Percentiles rank a stretch among this genome's conserved stretches.
Conservation (phyloP, 2,113 vertebrate species). For the Acanthisitta chloris region DNA sequence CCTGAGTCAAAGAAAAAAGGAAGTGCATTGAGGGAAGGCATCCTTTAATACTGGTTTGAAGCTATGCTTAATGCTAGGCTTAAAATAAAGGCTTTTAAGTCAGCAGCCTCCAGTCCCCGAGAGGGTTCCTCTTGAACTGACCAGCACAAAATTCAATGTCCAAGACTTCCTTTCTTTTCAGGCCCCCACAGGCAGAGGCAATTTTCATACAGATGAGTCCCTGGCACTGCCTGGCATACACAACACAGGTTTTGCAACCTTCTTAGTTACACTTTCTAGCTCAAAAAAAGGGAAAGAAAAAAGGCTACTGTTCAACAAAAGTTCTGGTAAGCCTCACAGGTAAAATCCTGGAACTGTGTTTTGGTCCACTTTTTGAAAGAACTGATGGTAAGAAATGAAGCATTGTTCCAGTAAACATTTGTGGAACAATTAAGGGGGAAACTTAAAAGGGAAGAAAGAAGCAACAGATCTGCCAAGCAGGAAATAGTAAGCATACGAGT, state of each 20-base stretch:
- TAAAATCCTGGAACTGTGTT: not conserved
- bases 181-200: constrained; percentile 11
- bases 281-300: not conserved
- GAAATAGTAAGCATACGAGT: not conserved
- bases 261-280: not conserved
- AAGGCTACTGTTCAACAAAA: not conserved
- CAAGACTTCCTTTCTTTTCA: constrained; percentile 42
- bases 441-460: not conserved
- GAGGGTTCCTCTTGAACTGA: constrained; percentile 46
- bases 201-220: not conserved
- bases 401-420: not conserved
- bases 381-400: not conserved
- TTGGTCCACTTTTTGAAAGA: not conserved
- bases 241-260: not conserved
- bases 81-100: constrained; percentile 53
- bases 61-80: constrained; percentile 20
- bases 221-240: constrained; percentile 1
- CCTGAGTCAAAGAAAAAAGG: constrained; percentile 21
- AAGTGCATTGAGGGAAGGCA: not conserved
- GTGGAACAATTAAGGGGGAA: not conserved
- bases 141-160: constrained; percentile 42
- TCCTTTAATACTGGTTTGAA: constrained; percentile 52
- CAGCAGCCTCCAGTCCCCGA: not conserved
- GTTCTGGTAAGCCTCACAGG: not conserved
- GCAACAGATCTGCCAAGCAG: not conserved